phyloP scores from a whole-genome alignment of 2,113 vertebrate species.

The Carettochelys insculpta region DNA sequence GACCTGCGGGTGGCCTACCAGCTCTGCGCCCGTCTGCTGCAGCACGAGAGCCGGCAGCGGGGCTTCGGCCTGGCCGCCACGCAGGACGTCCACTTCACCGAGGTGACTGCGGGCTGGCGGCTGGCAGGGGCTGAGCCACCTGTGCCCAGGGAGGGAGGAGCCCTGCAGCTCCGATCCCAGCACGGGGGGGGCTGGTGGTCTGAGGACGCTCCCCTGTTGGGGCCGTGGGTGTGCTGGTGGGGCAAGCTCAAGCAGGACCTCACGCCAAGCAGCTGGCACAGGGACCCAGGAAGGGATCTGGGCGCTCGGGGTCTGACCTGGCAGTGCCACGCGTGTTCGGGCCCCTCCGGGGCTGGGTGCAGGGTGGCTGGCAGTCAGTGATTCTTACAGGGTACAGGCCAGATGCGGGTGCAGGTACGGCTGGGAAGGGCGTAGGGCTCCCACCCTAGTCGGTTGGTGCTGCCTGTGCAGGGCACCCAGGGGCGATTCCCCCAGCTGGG shows the following conservation, averaged over 20 bases:
- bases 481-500: neutral
- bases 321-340: neutral
- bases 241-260: neutral
- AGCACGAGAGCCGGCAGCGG: constrained; percentile 86
- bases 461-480: neutral
- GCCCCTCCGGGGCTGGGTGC: too few species aligned
- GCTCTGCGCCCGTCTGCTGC: constrained; percentile 84
- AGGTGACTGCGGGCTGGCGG: constrained; percentile 76
- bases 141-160: too few species aligned
- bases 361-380: neutral
- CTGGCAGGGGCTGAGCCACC: too few species aligned
- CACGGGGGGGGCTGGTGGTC: too few species aligned
- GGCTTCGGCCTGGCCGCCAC: constrained; percentile 93
- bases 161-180: too few species aligned
- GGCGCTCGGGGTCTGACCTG: neutral
- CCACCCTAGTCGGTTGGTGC: neutral
- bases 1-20: constrained; percentile 89
- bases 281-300: neutral
- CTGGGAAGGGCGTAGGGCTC: neutral
- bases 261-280: neutral
- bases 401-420: neutral
- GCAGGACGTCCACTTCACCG: constrained; percentile 93
- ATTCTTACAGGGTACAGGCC: neutral
- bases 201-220: neutral
- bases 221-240: too few species aligned